phyloP scores from a whole-genome alignment of 2,113 vertebrate species.

The Marcusenius ussheri region DNA sequence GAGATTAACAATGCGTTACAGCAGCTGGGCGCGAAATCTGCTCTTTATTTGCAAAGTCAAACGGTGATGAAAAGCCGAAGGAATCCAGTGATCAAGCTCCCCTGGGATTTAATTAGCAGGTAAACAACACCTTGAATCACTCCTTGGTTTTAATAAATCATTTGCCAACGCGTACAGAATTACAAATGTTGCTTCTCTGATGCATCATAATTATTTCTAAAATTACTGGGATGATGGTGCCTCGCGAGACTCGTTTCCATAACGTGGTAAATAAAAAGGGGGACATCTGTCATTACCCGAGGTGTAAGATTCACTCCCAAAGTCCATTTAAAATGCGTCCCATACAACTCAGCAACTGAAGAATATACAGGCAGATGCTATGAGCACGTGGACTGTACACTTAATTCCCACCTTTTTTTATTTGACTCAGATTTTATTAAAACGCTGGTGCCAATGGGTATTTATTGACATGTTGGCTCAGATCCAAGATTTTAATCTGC shows the following conservation, averaged over 20 bases:
- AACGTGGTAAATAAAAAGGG: background rate
- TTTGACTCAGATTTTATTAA: background rate
- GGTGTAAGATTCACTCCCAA: background rate
- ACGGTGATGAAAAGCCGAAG: background rate
- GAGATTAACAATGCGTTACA: background rate
- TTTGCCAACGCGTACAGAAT: background rate
- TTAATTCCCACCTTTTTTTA: background rate
- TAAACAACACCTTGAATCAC: background rate
- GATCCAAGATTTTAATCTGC: background rate
- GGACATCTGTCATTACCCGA: background rate
- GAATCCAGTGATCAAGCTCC: background rate
- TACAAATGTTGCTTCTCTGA: background rate
- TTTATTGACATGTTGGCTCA: background rate
- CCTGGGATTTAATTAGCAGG: conserved; percentile 1
- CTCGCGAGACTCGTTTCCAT: background rate
- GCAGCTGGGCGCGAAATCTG: background rate
- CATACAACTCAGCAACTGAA: background rate
- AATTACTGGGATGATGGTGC: background rate
- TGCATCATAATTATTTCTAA: background rate
- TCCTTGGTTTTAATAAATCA: background rate
- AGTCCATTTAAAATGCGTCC: background rate
- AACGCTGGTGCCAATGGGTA: background rate
- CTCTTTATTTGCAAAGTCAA: conserved; percentile 7
- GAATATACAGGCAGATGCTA: background rate
- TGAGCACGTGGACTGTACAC: background rate